Evolutionary conservation across 1,140 invertebrate genomes (phyloP).

Genomic region (Stegodyphus dumicola): DNA sequence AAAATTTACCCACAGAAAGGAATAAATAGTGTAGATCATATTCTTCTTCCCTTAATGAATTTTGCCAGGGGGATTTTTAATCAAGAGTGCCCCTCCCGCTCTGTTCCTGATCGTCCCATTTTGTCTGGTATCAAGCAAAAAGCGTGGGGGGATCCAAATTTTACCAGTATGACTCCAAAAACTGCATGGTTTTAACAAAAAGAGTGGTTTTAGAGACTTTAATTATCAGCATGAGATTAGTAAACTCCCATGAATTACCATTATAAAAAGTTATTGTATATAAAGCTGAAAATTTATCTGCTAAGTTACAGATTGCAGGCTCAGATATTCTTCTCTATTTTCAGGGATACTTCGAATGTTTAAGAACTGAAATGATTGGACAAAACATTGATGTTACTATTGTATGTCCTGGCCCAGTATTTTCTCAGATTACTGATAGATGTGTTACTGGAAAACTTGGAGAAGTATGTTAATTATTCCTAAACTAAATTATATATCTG

Average conservation of each 20-base stretch:
- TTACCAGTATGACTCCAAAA: no score
- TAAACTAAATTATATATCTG: no score
- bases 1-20: no score
- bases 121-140: no score
- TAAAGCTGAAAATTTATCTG: not conserved
- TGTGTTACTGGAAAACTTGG: conserved; percentile 75
- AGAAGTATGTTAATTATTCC: conserved; percentile 25
- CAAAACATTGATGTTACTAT: conserved; percentile 74
- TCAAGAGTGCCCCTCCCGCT: no score
- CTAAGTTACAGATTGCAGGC: not conserved
- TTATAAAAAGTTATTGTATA: not conserved
- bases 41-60: no score
- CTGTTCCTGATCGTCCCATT: no score
- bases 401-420: conserved; percentile 81
- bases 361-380: conserved; percentile 75
- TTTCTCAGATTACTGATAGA: conserved; percentile 78
- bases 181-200: no score
- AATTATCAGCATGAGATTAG: not conserved
- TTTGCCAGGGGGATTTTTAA: no score
- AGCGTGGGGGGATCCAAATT: no score
- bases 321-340: conserved; percentile 33
- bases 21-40: no score
- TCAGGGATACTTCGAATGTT: conserved; percentile 78
- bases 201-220: no score
- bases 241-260: not conserved